Evolutionary conservation across 2,113 vertebrate species (phyloP).

Genomic region (Toxostoma redivivum): DNA sequence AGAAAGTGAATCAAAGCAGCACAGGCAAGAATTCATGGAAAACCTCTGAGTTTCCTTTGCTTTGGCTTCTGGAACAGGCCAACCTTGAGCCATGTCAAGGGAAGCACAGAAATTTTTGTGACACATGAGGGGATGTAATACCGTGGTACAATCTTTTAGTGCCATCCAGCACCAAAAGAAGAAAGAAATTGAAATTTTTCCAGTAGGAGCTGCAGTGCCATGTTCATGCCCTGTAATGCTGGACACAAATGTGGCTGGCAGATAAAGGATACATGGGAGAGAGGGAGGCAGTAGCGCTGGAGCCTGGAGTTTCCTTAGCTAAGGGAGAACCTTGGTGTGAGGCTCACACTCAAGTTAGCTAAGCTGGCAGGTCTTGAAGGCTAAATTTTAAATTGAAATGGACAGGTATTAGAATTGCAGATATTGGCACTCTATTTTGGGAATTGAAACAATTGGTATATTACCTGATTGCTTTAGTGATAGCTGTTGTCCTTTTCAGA

Average conservation of each 20-base stretch:
- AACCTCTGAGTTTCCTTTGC: not conserved
- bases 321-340: not conserved
- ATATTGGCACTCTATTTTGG: not conserved
- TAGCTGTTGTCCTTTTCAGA: not conserved
- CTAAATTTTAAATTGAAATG: not conserved
- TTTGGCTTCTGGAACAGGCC: not conserved
- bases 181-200: not conserved
- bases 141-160: not conserved
- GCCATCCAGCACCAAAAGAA: not conserved
- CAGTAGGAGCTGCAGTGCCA: not conserved
- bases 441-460: not conserved
- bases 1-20: conserved; percentile 1
- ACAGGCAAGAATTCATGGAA: not conserved
- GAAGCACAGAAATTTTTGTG: not conserved
- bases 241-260: not conserved
- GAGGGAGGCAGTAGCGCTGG: not conserved
- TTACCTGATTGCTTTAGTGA: not conserved
- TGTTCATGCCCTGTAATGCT: not conserved
- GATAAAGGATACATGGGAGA: not conserved
- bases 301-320: not conserved
- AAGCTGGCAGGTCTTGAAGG: not conserved
- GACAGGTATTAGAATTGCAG: not conserved
- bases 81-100: not conserved
- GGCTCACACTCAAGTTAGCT: not conserved
- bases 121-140: not conserved